Evolutionary conservation across 2,888 invertebrate species (phyloP).

Genomic region (Peribatodes rhomboidaria): DNA sequence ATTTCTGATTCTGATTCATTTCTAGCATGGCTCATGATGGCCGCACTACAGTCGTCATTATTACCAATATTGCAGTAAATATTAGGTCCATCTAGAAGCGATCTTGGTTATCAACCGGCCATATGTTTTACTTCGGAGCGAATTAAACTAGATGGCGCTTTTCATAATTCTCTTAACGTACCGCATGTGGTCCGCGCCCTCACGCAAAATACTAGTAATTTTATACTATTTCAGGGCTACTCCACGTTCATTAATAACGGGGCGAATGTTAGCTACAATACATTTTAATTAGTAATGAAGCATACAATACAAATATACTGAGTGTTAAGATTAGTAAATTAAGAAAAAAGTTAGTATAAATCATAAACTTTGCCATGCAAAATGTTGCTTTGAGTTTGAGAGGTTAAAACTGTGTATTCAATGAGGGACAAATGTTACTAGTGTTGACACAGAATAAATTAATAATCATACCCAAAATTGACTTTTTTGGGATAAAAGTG

Average conservation of each 20-base stretch:
- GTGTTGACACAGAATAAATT: not conserved
- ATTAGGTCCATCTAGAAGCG: no score
- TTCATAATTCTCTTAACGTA: no score
- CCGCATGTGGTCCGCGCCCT: no score
- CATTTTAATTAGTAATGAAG: slow-evolving; percentile 17
- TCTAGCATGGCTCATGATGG: no score
- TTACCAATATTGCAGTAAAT: no score
- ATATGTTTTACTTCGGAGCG: no score
- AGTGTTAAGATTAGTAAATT: not conserved
- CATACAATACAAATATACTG: slow-evolving; percentile 14
- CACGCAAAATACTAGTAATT: not conserved
- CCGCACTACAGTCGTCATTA: no score
- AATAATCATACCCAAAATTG: no score
- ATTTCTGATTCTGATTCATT: no score
- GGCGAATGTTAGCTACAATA: not conserved
- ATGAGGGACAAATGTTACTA: not conserved
- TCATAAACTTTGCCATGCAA: slow-evolving; percentile 20
- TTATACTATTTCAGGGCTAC: not conserved
- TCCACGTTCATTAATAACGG: not conserved
- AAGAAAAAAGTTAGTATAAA: not conserved
- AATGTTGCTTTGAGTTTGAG: slow-evolving; percentile 1
- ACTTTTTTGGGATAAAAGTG: no score
- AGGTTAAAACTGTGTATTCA: not conserved
- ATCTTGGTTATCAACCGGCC: no score
- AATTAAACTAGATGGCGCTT: no score